Base-by-base conservation (phyloP, 1,140 invertebrate genomes). In the Goniozus legneri region DNA sequence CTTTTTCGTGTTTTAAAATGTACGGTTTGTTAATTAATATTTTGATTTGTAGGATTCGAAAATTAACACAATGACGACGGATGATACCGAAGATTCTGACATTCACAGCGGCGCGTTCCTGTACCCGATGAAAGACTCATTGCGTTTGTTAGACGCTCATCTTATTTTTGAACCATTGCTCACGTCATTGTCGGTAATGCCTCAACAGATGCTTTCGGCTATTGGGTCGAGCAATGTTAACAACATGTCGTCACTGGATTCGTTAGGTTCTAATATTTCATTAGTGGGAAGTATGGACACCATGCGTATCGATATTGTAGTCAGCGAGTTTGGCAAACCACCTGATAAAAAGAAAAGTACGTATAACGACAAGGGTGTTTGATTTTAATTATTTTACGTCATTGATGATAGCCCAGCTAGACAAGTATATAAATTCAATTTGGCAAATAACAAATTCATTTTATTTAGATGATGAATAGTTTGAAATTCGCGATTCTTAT, bases 221-320 rank as follows among this genome's bases (percentile, higher is more conserved):
- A 74, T 76, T 50, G 71, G 73, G 33, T 75, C 74, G 8, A 77
- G 79, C 27, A 79, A 74, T 62, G 73, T 73, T 40, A 79, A 75
- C 45, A 64, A 75, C 46, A 69, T 80, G 4, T 85, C 86, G 3
- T 84, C 85, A 0, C 77, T 93, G 49, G 89, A 95, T 60, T 91
- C 91, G 40, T 85, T 95, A 62, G 93, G 92, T 4, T 92, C 91
- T 4, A 93, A 93, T 75, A 76, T 97, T 21, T 91, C 91, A 8
- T 76, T 97, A n/a, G 85, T 89, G 44, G 89, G 86, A 10, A 84
- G 82, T 58, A 86, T 97, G 70, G 91, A 95, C 52, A 82, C 84
- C 1, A 86, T 97, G 75, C 83, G 89, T 49, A 91, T 97, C 44
- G 91, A 97, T 67, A 97, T 97, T 65, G 91, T 95, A 14, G 93